Base-by-base conservation (phyloP, 2,888 invertebrate genomes). In the Eubasilissa splendida region DNA sequence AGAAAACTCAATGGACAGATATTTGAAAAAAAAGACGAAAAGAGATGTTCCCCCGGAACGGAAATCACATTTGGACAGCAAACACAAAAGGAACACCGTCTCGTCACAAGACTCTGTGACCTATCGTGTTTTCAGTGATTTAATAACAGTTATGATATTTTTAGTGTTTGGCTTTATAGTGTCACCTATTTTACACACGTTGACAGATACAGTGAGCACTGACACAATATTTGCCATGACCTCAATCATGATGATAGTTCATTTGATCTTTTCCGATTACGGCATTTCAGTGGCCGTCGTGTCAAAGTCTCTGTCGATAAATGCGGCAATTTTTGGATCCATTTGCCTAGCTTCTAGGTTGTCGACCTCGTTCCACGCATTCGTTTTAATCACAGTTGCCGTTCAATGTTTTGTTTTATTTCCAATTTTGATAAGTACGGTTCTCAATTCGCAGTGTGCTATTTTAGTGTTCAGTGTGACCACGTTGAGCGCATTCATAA, bases 201-300 rank as follows among this genome's bases (percentile, higher is more conserved):
- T 99, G 74, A 99, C 99, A 0, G 97, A 97, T 87, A 97, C 98
- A 0, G 96, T 99, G 2, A 98, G 98, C 86, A 99, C 99, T 0
- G 99, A 99, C 86, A 98, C 99, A 0, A 98, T 99, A 86, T 98
- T 97, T 86, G 96, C 97, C 1, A 96, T 96, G 92, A 94, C 98
- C 0, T 94, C 95, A 31, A 91, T 96, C 12, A 96, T 98, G 93
- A 93, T 99, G 90, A 86, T 96, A 0, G 88, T 96, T 0, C 98
- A 99, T 90, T 90, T 99, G 82, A 92, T 96, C 85, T 98, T 98
- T 86, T 97, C 96, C 86, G 97, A 99, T 87, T 99, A 99, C 86
- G 97, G 96, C 5, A 92, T 96, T 0, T 92, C 94, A 11, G 96
- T 95, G 3, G 96, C 97, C 0, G 94, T 98, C 81, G 96, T 98